These are phyloP conservation scores for Aix galericulata DNA, from an alignment of 2,113 vertebrate genomes.

Conservation along the genomic window DNA sequence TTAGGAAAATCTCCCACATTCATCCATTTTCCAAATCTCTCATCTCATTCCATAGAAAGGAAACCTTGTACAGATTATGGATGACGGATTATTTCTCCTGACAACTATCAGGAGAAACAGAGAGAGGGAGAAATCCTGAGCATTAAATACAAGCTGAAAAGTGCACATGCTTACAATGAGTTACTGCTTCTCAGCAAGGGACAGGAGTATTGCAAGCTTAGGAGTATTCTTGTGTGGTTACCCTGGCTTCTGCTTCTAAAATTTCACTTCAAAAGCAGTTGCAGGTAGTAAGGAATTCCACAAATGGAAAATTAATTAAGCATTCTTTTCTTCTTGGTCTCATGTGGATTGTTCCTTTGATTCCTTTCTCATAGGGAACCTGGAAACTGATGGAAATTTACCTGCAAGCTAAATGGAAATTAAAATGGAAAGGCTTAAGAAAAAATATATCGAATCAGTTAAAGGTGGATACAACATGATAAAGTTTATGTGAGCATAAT, in stretches of 20 bases:
- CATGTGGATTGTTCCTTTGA: conserved; percentile 21
- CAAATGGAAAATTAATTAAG: conserved; percentile 63
- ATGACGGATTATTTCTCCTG: not conserved
- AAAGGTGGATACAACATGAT: not conserved
- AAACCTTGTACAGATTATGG: not conserved
- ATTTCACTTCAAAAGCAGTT: conserved; percentile 19
- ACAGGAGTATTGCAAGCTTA: not conserved
- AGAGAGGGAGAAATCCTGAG: not conserved
- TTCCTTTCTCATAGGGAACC: not conserved
- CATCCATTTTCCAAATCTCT: not conserved
- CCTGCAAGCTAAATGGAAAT: conserved; percentile 42
- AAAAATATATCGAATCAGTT: not conserved
- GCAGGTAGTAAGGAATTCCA: conserved; percentile 27
- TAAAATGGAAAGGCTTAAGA: not conserved
- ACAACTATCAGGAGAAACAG: not conserved
- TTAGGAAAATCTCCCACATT: not conserved
- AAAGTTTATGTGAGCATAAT: not conserved
- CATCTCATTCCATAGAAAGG: not conserved
- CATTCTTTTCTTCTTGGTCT: conserved; percentile 36
- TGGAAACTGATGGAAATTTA: conserved; percentile 36
- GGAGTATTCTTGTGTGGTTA: not conserved
- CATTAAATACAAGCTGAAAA: not conserved
- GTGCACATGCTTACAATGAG: not conserved
- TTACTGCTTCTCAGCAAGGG: not conserved
- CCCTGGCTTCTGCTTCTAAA: conserved; percentile 24